phyloP scores from a whole-genome alignment of 1,140 invertebrate genomes.

The Hetaerina americana region DNA sequence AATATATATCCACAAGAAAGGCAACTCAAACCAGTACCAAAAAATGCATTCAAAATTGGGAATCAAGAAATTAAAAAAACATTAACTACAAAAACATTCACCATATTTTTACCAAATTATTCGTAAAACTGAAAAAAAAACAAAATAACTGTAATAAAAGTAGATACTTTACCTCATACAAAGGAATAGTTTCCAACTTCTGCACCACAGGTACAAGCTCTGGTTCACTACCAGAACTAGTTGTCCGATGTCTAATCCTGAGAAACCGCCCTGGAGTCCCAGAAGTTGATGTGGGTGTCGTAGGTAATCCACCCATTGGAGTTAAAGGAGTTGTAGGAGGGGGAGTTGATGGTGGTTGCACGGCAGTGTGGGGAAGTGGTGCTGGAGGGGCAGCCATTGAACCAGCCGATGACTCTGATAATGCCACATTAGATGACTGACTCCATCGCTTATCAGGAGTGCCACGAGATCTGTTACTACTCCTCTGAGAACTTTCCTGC shows the following conservation, averaged over 20 bases:
- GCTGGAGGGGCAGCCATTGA: conserved; percentile 11
- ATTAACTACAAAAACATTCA: no score
- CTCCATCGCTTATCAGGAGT: conserved; percentile 16
- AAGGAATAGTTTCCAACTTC: conserved; percentile 26
- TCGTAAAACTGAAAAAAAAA: no score
- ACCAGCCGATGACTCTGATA: conserved; percentile 12
- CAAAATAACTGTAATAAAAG: no score
- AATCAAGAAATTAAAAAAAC: no score
- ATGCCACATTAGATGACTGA: conserved; percentile 13
- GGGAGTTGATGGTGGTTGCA: conserved; percentile 18
- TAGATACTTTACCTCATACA: conserved; percentile 2
- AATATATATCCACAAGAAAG: no score
- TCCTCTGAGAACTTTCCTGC: conserved; percentile 1
- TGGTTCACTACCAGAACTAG: conserved; percentile 26
- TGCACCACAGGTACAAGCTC: conserved; percentile 28
- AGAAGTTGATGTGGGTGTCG: conserved; percentile 13
- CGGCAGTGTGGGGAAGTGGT: conserved; percentile 8
- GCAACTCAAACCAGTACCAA: no score
- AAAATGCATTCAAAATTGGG: no score
- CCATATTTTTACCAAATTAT: no score
- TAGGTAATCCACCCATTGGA: conserved; percentile 11
- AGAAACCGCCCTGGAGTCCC: background rate
- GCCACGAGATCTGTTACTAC: conserved; percentile 18
- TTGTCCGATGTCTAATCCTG: conserved; percentile 18
- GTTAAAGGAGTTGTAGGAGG: conserved; percentile 19